Evolutionary conservation across 1,140 invertebrate species (phyloP), one percentile per base, ranked within the genome.

Genomic region (Pogonus chalceus): DNA sequence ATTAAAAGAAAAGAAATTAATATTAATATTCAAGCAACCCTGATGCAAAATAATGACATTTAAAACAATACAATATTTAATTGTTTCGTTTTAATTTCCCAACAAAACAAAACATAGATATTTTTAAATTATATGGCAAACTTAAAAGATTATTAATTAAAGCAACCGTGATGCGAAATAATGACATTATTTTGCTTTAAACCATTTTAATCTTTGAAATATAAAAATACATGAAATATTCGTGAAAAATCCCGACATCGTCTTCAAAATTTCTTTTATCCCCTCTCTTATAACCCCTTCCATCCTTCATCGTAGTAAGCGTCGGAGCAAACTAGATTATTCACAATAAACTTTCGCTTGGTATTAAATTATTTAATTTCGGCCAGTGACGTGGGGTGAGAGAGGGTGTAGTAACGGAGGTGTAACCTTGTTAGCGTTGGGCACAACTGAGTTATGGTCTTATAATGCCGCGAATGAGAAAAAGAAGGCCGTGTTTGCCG

Each of bases 361-460:
- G 65, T 68, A 70, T 70, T 70, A 69, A 69, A 69, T 69, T 70
- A 70, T 69, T 70, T 69, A 69, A 69, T 70, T 70, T 69, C 60
- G 59, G 53, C 56, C 56, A 59, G 46, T 51, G 55, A 51, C 55
- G 62, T 22, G 35, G 47, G 52, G 48, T 43, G 52, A 58, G 56
- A 49, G 26, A 31, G 49, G n/a, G 35, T 59, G 60, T 60, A 60
- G 62, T 56, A 60, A 62, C 60, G 60, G 61, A 61, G 57, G 60
- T 62, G 61, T 69, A 68, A 68, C 68, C 66, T 66, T 67, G 68
- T 69, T 69, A 68, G 60, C 61, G 59, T 58, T 26, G 51, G 60
- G 62, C 64, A 66, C 65, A 67, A 68, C 66, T 66, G 68, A 68
- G 65, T 69, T 69, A 68, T 67, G 64, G 65, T 63, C 66, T 68